Percentiles rank a stretch among this genome's conserved stretches.
Conservation (phyloP, 2,888 invertebrate genomes). For the Girardia tigrina region DNA sequence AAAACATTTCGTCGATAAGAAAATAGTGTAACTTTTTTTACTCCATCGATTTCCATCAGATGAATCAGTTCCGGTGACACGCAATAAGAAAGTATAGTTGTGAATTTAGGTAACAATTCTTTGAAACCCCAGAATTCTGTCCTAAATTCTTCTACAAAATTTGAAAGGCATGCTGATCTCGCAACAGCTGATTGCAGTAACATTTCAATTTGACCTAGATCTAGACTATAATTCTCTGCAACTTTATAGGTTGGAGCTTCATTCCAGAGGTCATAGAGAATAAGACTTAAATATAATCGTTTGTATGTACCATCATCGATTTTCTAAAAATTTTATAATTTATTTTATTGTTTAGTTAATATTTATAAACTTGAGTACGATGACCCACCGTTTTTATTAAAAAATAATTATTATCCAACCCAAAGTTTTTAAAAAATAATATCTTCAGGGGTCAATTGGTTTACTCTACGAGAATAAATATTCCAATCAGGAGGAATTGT, state of each 20-base stretch:
- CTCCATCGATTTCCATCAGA: slow-evolving; percentile 72
- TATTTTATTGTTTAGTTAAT: too few relatives aligned
- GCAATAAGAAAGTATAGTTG: slow-evolving; percentile 65
- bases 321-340: slow-evolving; percentile 40
- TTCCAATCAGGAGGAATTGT: slow-evolving; percentile 43
- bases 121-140: slow-evolving; percentile 69
- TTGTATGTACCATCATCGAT: slow-evolving; percentile 54
- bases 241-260: slow-evolving; percentile 51
- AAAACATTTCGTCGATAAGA: too few relatives aligned
- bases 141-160: slow-evolving; percentile 62
- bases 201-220: slow-evolving; percentile 67
- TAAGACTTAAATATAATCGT: slow-evolving; percentile 71
- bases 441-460: slow-evolving; percentile 57
- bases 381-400: slow-evolving; percentile 60
- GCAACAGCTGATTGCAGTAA: slow-evolving; percentile 61
- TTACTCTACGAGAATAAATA: slow-evolving; percentile 54
- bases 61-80: slow-evolving; percentile 65
- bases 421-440: slow-evolving; percentile 61
- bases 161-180: slow-evolving; percentile 63
- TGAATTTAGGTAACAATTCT: slow-evolving; percentile 63
- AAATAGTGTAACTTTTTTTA: slow-evolving; percentile 67
- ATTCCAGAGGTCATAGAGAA: slow-evolving; percentile 61
- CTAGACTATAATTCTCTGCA: slow-evolving; percentile 61
- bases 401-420: slow-evolving; percentile 64
- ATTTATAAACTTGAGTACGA: too few relatives aligned